A percentile compares a stretch with the other conserved stretches of the same genome.
These are phyloP conservation scores for Sphaerodactylus townsendi DNA, from an alignment of 2,113 vertebrate species.

Conservation along the genomic window DNA sequence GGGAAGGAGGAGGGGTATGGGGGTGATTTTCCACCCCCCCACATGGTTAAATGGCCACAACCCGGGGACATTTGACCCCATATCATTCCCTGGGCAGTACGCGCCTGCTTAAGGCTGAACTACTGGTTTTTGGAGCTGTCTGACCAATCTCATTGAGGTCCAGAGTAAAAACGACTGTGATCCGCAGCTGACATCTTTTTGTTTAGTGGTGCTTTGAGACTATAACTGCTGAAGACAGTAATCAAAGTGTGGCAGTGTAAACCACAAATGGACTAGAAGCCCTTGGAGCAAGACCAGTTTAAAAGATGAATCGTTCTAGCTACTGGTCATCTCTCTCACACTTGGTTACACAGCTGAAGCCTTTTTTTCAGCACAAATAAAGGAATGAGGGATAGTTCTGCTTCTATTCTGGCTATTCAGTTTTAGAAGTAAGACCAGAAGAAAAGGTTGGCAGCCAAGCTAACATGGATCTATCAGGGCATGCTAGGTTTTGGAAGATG, in stretches of 20 bases:
- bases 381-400: neutral
- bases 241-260: neutral
- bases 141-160: neutral
- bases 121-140: neutral
- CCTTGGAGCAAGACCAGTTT: neutral
- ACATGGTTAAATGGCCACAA: too few relatives aligned
- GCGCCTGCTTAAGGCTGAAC: too few relatives aligned
- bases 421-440: neutral
- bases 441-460: neutral
- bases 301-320: too few relatives aligned
- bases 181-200: neutral
- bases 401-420: neutral
- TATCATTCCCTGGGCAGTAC: too few relatives aligned
- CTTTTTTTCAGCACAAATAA: neutral
- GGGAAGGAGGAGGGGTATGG: too few relatives aligned
- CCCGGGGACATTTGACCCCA: too few relatives aligned
- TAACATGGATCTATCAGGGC: neutral
- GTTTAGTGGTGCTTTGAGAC: neutral
- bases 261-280: neutral
- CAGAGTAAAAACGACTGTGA: neutral
- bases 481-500: neutral
- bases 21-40: too few relatives aligned
- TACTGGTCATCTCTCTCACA: neutral
- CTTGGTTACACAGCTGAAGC: neutral
- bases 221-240: neutral